Base-by-base conservation (phyloP, 2,888 invertebrate genomes). In the Drosophila borborema region DNA sequence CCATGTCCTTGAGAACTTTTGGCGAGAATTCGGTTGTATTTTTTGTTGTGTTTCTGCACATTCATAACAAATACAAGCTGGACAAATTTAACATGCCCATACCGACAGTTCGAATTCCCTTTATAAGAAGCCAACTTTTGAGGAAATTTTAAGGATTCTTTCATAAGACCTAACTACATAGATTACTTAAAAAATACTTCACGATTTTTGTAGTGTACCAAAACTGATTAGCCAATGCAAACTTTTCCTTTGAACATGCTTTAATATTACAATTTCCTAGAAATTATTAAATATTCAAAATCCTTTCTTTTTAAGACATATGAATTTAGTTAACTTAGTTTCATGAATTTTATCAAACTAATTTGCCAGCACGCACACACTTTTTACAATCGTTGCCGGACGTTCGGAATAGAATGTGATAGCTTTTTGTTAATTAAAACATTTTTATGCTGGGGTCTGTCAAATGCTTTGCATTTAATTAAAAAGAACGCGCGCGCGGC, bases 41-140 rank as follows among this genome's bases (percentile, higher is more conserved):
- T 91, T 91, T 88, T 90, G 91, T 91, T 90, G 81, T 89, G 84
- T 72, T 90, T 91, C 91, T 86, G 55, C 77, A 70, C 60, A 77
- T 90, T 90, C 90, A 87, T 85, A 89, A 87, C 90, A 87, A 85
- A 77, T 85, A 77, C 78, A 75, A 87, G 49, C 75, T 14, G 4
- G 14, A 9, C n/a, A 14, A 46, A 23, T 20, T 23, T 7, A 18
- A 16, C 8, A 8, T 1, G 20, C 10, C 9, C 20, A 16, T n/a
- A 10, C 7, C 61, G 49, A 61, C 43, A 28, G 12, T 3, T 34
- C 2, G 2, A 6, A 74, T 74, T 1, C 40, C n/a, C 40, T 40
- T 40, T 0, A 40, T 16, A 40, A 16, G 7, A 40, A 40, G 2
- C 28, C 5, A 28, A 28, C 28, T 28, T 6, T 28, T 28, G 28